Evolutionary conservation across 2,113 vertebrate species (phyloP).

Genomic region (Ciconia maguari): DNA sequence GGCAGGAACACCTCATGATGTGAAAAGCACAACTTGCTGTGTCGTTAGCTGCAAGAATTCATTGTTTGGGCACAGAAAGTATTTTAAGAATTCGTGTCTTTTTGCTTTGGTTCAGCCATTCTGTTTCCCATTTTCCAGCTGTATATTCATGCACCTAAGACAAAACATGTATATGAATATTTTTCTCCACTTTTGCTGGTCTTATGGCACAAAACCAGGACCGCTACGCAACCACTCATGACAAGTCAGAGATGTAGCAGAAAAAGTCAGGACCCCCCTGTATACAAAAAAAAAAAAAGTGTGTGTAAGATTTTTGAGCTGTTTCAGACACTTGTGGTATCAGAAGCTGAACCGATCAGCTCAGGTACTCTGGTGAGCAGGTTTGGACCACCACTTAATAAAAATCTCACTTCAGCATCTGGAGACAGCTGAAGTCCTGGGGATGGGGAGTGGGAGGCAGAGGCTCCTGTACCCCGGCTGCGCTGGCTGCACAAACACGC

Average conservation of each 20-base stretch:
- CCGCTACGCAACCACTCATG: neutral
- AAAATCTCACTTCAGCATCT: neutral
- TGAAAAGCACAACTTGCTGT: neutral
- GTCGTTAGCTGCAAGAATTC: neutral
- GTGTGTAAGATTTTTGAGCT: neutral
- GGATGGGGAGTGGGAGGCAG: neutral
- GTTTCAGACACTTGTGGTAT: neutral
- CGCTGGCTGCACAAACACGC: neutral
- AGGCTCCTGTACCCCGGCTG: neutral
- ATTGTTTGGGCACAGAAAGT: neutral
- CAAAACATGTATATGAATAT: neutral
- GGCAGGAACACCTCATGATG: neutral
- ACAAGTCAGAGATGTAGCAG: neutral
- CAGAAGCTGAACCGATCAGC: neutral
- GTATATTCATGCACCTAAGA: neutral
- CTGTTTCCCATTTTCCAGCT: neutral
- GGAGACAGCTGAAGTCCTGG: neutral
- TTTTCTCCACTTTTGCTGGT: neutral
- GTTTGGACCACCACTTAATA: neutral
- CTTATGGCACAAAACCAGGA: neutral
- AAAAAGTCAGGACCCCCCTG: neutral
- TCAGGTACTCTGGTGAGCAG: neutral
- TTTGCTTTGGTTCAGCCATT: neutral
- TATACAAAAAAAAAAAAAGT: neutral
- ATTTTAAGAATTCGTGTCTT: neutral